phyloP scores from a whole-genome alignment of 2,888 invertebrate species.

The Ditula angustiorana region DNA sequence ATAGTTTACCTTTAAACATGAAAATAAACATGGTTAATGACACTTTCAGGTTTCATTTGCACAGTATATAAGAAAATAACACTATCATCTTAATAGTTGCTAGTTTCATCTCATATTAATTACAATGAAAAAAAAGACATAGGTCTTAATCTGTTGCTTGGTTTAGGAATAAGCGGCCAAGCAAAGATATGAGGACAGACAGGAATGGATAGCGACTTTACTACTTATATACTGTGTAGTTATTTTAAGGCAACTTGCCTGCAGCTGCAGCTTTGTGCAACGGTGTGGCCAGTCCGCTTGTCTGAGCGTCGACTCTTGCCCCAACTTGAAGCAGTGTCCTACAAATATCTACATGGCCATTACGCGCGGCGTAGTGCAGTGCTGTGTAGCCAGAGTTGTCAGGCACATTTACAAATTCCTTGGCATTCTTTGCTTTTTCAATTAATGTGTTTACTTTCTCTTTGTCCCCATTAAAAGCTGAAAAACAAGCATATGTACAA shows the following conservation, averaged over 20 bases:
- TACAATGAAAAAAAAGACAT: no score
- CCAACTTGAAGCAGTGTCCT: slow-evolving; percentile 88
- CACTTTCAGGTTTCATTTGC: no score
- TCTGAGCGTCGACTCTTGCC: slow-evolving; percentile 90
- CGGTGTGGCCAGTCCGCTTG: slow-evolving; percentile 92
- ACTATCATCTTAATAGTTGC: no score
- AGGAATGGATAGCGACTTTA: no score
- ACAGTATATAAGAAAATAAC: no score
- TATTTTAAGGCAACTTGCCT: slow-evolving; percentile 73
- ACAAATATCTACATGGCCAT: slow-evolving; percentile 90
- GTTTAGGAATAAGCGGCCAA: no score
- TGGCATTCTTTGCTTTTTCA: slow-evolving; percentile 70
- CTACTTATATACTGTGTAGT: no score
- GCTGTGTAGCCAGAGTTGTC: slow-evolving; percentile 95
- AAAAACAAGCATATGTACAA: no score
- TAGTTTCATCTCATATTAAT: no score
- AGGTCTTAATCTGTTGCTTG: no score
- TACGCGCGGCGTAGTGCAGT: slow-evolving; percentile 95
- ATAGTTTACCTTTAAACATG: slow-evolving; percentile 86
- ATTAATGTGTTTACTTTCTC: slow-evolving; percentile 86
- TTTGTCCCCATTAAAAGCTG: slow-evolving; percentile 91
- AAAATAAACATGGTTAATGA: slow-evolving; percentile 16
- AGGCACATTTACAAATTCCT: slow-evolving; percentile 85
- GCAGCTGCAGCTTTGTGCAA: slow-evolving; percentile 93
- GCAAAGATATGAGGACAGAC: no score